A percentile compares a stretch with the other conserved stretches of the same genome.
phyloP scores from a whole-genome alignment of 2,797 vertebrate species.

The Alcedo atthis region DNA sequence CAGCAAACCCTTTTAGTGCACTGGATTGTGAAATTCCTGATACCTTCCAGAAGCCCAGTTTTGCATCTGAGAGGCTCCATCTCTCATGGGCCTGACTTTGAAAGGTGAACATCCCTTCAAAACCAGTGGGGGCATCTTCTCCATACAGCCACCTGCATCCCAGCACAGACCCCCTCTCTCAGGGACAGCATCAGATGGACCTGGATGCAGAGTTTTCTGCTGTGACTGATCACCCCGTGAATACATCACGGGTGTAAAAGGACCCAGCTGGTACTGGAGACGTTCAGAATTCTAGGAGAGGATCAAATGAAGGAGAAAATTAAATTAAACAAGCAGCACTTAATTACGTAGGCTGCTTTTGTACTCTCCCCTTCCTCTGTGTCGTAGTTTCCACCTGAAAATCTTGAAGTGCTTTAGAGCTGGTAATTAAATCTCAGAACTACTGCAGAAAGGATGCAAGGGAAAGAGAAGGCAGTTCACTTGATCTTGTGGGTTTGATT shows the following conservation, averaged over 20 bases:
- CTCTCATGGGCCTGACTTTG: fast-evolving
- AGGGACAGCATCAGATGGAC: not conserved
- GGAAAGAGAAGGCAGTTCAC: not conserved
- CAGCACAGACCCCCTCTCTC: not conserved
- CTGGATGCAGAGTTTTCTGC: not conserved
- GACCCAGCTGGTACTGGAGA: slow-evolving; percentile 31
- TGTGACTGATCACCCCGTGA: not conserved
- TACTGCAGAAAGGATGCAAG: slow-evolving; percentile 33
- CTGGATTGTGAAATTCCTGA: not conserved
- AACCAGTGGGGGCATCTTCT: not conserved
- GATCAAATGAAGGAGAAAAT: slow-evolving; percentile 70
- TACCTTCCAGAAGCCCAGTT: not conserved
- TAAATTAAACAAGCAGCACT: slow-evolving; percentile 70
- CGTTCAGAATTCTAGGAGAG: slow-evolving; percentile 51
- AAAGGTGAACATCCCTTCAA: not conserved
- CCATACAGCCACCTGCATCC: fast-evolving
- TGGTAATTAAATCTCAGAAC: slow-evolving; percentile 60
- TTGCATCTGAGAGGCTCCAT: not conserved
- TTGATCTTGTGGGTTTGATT: slow-evolving; percentile 56
- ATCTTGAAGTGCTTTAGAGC: slow-evolving; percentile 67
- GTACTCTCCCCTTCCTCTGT: slow-evolving; percentile 40
- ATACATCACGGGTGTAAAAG: not conserved
- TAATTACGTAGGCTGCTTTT: slow-evolving; percentile 61
- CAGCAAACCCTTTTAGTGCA: not conserved
- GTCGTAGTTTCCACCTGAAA: slow-evolving; percentile 67